phyloP scores from a whole-genome alignment of 2,888 invertebrate species.

The Drosophila birchii region DNA sequence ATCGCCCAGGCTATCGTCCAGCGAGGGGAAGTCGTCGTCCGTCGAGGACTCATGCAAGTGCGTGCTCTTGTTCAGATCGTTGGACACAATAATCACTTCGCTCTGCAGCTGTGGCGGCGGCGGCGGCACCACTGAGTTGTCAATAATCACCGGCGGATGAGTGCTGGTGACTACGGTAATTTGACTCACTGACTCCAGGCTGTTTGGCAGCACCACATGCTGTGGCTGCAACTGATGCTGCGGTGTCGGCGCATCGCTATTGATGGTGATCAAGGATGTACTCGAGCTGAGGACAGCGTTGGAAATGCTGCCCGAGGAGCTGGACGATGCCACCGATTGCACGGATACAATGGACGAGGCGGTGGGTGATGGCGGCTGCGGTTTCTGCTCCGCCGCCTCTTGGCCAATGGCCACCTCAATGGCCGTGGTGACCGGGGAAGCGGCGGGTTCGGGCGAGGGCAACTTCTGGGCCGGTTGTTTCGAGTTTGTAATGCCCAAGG shows the following conservation, averaged over 20 bases:
- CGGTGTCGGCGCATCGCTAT: slow-evolving; percentile 78
- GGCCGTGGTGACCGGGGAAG: slow-evolving; percentile 48
- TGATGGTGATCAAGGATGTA: slow-evolving; percentile 84
- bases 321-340: slow-evolving; percentile 71
- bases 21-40: slow-evolving; percentile 91
- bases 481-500: slow-evolving; percentile 84
- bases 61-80: slow-evolving; percentile 89
- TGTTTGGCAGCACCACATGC: slow-evolving; percentile 88
- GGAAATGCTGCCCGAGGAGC: slow-evolving; percentile 54
- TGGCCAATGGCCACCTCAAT: slow-evolving; percentile 72
- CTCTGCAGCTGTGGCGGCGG: slow-evolving; percentile 77
- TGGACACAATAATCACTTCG: slow-evolving; percentile 93
- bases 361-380: slow-evolving; percentile 79
- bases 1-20: slow-evolving; percentile 92
- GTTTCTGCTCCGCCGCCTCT: slow-evolving; percentile 62
- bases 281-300: slow-evolving; percentile 79
- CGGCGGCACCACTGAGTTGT: slow-evolving; percentile 85
- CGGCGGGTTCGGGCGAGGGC: slow-evolving; percentile 38
- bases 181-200: slow-evolving; percentile 90
- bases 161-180: slow-evolving; percentile 93
- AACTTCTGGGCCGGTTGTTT: slow-evolving; percentile 42
- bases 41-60: slow-evolving; percentile 89
- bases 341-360: slow-evolving; percentile 79
- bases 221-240: slow-evolving; percentile 65
- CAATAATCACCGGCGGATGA: slow-evolving; percentile 91